phyloP scores from a whole-genome alignment of 1,140 invertebrate genomes.

The Cydia strobilella region DNA sequence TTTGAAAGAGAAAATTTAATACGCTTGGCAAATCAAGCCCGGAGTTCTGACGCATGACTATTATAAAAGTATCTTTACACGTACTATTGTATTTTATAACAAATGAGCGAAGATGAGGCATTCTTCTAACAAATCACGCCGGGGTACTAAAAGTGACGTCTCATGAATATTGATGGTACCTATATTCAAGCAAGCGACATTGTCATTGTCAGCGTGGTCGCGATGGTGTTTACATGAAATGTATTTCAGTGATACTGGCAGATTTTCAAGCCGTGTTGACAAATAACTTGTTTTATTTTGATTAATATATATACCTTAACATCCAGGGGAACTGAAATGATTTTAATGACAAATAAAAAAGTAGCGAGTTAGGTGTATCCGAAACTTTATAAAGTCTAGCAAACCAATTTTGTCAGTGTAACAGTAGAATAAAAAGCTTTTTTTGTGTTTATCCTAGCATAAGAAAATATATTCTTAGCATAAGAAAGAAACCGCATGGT shows the following conservation, averaged over 20 bases:
- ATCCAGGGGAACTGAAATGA: too few relatives aligned
- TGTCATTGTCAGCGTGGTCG: slow-evolving; percentile 23
- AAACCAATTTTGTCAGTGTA: too few relatives aligned
- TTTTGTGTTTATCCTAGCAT: too few relatives aligned
- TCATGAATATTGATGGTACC: slow-evolving; percentile 19
- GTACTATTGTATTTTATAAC: slow-evolving; percentile 21
- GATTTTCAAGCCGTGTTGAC: too few relatives aligned
- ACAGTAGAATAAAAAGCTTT: too few relatives aligned
- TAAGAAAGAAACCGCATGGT: too few relatives aligned
- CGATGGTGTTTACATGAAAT: slow-evolving; percentile 24
- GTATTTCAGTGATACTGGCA: slow-evolving; percentile 1
- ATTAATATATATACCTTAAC: too few relatives aligned
- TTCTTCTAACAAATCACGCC: slow-evolving; percentile 27
- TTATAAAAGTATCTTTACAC: not conserved
- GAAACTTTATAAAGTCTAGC: too few relatives aligned
- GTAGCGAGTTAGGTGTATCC: too few relatives aligned
- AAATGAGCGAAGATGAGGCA: slow-evolving; percentile 23
- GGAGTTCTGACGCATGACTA: slow-evolving; percentile 13
- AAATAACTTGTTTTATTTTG: too few relatives aligned
- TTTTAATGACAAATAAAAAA: too few relatives aligned
- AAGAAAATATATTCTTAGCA: too few relatives aligned
- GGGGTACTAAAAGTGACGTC: slow-evolving; percentile 24
- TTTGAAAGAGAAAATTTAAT: not conserved
- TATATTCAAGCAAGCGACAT: slow-evolving; percentile 19
- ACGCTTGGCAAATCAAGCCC: not conserved